Conservation (phyloP, 2,113 vertebrate genomes). For the Microtus montanus region DNA sequence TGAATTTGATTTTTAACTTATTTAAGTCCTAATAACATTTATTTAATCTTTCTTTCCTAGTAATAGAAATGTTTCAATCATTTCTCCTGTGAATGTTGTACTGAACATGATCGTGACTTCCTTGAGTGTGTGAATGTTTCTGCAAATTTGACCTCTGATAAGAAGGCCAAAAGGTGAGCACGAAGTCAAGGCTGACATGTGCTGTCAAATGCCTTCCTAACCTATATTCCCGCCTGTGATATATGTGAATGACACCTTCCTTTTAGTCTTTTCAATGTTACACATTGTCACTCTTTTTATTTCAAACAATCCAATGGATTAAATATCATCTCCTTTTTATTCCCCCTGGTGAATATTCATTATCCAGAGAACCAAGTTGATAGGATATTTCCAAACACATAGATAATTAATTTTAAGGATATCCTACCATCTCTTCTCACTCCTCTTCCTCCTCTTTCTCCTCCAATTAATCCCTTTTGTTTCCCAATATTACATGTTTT, state of each 20-base stretch:
- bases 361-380: neutral
- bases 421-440: neutral
- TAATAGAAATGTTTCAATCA: neutral
- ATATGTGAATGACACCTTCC: neutral
- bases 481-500: neutral
- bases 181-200: neutral
- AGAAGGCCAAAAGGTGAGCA: neutral
- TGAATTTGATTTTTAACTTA: neutral
- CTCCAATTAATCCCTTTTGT: neutral
- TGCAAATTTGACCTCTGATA: neutral
- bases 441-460: neutral
- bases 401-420: neutral
- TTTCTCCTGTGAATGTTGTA: neutral
- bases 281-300: neutral
- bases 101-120: neutral
- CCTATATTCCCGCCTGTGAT: neutral
- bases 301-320: neutral
- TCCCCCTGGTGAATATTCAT: neutral
- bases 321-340: neutral
- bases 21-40: neutral
- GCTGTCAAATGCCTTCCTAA: neutral
- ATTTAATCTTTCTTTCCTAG: neutral
- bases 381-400: neutral
- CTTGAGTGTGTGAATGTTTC: neutral
- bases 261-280: neutral